Evolutionary conservation across 1,140 invertebrate species (phyloP).

Genomic region (Metopolophium dirhodum): DNA sequence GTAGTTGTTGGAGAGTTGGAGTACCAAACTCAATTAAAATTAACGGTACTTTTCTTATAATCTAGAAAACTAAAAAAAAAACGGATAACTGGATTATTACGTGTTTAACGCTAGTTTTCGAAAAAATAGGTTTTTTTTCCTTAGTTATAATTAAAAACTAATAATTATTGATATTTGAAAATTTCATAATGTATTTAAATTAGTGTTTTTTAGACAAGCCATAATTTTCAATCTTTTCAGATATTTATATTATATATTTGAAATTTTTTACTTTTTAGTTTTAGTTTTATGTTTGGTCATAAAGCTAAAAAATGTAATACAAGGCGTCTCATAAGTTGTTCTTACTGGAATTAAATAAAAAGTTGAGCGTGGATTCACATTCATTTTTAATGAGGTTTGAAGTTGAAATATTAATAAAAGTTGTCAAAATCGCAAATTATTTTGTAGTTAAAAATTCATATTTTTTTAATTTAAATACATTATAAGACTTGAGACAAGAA

Average conservation of each 20-base stretch:
- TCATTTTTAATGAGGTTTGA: neutral
- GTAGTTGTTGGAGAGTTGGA: no score
- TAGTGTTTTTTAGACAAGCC: neutral
- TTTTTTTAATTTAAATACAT: neutral
- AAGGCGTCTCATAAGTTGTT: neutral
- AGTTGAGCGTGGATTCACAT: neutral
- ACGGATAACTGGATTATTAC: no score
- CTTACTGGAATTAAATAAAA: neutral
- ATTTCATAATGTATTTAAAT: neutral
- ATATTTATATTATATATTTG: neutral
- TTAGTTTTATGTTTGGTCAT: neutral
- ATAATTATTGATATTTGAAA: no score
- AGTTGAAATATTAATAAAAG: neutral
- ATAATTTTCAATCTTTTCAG: neutral
- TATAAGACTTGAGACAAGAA: neutral
- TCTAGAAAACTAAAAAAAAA: no score
- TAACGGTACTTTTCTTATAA: no score
- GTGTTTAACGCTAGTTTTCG: no score
- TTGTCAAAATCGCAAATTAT: neutral
- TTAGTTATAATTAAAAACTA: no score
- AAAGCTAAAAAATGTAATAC: neutral
- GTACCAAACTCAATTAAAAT: no score
- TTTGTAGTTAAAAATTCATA: neutral
- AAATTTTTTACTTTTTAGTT: neutral
- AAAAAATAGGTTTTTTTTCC: no score